phyloP scores from a whole-genome alignment of 2,888 invertebrate species.

The Macropis europaea region DNA sequence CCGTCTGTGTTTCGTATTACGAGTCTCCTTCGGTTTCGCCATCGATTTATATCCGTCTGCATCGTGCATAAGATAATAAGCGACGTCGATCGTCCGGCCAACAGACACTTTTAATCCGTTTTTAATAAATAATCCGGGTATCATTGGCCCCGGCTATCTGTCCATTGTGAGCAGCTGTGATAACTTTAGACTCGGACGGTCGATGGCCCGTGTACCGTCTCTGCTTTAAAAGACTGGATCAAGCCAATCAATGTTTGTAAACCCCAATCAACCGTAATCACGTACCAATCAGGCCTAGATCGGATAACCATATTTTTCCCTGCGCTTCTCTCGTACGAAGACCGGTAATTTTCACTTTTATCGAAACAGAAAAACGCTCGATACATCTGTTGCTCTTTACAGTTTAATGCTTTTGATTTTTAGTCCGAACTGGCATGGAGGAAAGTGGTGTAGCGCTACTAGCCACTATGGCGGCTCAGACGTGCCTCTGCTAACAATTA shows the following conservation, averaged over 20 bases:
- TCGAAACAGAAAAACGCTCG: not conserved
- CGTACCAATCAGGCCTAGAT: not conserved
- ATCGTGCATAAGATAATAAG: slow-evolving; percentile 30
- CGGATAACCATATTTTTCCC: no score
- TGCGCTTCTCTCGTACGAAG: no score
- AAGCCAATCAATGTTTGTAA: slow-evolving; percentile 10
- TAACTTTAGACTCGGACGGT: slow-evolving; percentile 37
- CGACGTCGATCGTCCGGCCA: slow-evolving; percentile 2
- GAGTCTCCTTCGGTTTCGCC: slow-evolving; percentile 17
- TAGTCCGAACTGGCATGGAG: no score
- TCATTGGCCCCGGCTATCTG: slow-evolving; percentile 24
- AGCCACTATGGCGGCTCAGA: no score
- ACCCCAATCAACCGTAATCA: not conserved
- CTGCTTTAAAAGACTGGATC: not conserved
- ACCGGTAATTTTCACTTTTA: no score
- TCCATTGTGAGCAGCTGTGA: slow-evolving; percentile 25
- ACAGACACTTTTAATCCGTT: slow-evolving; percentile 43
- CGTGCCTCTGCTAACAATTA: no score
- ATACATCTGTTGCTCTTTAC: no score
- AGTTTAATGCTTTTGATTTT: no score
- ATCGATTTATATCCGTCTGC: slow-evolving; percentile 37
- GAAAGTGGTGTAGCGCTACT: no score
- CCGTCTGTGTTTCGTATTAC: slow-evolving; percentile 18
- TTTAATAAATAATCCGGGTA: slow-evolving; percentile 52
- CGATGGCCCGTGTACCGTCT: slow-evolving; percentile 33